Conservation (phyloP, 2,113 vertebrate genomes). For the Cebus imitator region DNA sequence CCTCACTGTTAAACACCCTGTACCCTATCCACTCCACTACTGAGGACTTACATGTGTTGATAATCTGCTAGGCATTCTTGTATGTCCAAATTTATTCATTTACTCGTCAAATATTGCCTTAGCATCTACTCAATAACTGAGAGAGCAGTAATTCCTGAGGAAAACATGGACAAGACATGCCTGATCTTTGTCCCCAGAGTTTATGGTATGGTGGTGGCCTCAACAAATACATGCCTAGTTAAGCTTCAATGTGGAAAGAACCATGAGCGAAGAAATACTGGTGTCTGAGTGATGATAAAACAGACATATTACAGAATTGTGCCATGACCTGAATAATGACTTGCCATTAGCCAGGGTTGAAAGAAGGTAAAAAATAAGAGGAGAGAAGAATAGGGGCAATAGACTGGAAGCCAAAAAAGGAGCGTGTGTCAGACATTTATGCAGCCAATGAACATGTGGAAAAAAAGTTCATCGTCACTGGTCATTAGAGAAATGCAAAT, state of each 20-base stretch:
- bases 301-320: neutral
- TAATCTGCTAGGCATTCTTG: neutral
- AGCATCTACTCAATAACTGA: neutral
- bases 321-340: neutral
- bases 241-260: neutral
- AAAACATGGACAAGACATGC: neutral
- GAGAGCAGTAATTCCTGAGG: neutral
- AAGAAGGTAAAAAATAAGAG: neutral
- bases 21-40: neutral
- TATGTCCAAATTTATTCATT: neutral
- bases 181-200: neutral
- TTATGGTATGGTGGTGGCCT: neutral
- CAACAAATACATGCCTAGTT: neutral
- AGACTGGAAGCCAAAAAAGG: neutral
- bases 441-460: too few relatives aligned
- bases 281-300: neutral
- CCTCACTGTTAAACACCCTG: neutral
- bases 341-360: neutral
- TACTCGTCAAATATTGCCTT: neutral
- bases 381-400: neutral
- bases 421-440: neutral
- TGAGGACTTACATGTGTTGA: neutral
- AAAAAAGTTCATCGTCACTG: too few relatives aligned
- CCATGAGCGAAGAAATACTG: neutral
- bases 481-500: too few relatives aligned